Conservation (phyloP, 1,140 invertebrate genomes). For the Drosophila sp. region DNA sequence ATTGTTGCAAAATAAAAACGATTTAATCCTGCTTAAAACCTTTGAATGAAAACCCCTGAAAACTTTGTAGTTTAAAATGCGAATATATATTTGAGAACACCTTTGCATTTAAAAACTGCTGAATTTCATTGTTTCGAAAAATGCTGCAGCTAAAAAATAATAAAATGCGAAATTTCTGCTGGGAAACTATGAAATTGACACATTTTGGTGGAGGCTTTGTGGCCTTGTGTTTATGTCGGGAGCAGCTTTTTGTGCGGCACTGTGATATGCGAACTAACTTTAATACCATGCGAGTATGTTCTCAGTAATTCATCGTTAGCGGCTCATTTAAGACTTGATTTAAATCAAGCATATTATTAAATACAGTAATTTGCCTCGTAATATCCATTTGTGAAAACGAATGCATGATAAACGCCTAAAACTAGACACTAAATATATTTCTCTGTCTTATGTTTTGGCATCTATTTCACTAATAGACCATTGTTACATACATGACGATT, state of each 20-base stretch:
- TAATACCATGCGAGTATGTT: conserved; percentile 1
- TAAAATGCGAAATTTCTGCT: conserved; percentile 16
- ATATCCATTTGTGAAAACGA: conserved; percentile 22
- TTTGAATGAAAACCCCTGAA: too few species aligned
- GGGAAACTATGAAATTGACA: conserved; percentile 42
- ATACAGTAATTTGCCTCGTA: conserved; percentile 49
- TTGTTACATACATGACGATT: conserved; percentile 64
- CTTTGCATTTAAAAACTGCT: conserved; percentile 2
- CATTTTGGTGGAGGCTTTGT: conserved; percentile 43
- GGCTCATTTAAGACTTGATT: conserved; percentile 47
- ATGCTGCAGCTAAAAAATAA: conserved; percentile 4
- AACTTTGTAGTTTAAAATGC: too few species aligned
- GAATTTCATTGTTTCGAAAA: conserved; percentile 7
- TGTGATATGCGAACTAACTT: conserved; percentile 7
- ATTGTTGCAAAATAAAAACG: not conserved
- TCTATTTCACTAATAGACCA: conserved; percentile 66
- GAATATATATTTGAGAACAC: conserved; percentile 5
- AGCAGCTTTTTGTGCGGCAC: conserved; percentile 18
- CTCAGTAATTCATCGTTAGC: conserved; percentile 44
- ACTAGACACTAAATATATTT: conserved; percentile 58
- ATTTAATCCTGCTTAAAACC: too few species aligned
- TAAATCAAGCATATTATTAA: conserved; percentile 36
- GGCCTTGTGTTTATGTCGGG: conserved; percentile 20
- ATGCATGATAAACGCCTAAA: conserved; percentile 62
- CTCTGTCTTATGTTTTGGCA: conserved; percentile 33